Base-by-base conservation (phyloP, 2,113 vertebrate species). In the Aspidoscelis tigris region DNA sequence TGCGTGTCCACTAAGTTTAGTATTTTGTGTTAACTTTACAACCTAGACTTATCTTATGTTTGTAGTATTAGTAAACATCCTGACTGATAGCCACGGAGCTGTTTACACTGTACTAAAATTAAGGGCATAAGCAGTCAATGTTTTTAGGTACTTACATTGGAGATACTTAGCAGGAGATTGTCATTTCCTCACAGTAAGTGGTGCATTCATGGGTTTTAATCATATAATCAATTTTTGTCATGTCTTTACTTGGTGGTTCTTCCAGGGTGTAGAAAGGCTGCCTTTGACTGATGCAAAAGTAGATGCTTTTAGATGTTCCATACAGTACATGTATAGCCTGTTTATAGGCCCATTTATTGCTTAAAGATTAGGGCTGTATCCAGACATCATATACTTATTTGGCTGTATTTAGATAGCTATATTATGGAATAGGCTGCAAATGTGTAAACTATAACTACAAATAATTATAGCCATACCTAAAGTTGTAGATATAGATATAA, bases 11-110 rank as follows among this genome's bases (percentile, higher is more conserved):
- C 8, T 9, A 50, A 89, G 65, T 47, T 65, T 61, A 12, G 0
- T 20, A 39, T 18, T 20, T 88, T 85, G 76, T 16, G 22, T 76
- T 39, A 0, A 4, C 78, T 90, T 70, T 77, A 33, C 50, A 2
- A 76, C 43, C 20, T 77, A 44, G 83, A 83, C 74, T 39, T 58
- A 41, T 5, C 53, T 76, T 55, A 82, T 77, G n/a, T 41, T 3
- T 5, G n/a, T 16, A 39, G 2, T 21, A 76, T 72, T 21, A 39
- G 26, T 22, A 68, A 79, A 47, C 7, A 33, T 7, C 3, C 4
- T 50, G n/a, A 5, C 53, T 80, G 16, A 68, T 33, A 53, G 44
- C 44, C 10, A 1, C 69, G 26, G 78, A 80, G 18, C 7, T 61
- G 55, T 58, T 58, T 58, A 58, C 24, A 24, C 44, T 12, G 68